Evolutionary conservation across 1,140 invertebrate genomes (phyloP).

Genomic region (Diorhabda sublineata): DNA sequence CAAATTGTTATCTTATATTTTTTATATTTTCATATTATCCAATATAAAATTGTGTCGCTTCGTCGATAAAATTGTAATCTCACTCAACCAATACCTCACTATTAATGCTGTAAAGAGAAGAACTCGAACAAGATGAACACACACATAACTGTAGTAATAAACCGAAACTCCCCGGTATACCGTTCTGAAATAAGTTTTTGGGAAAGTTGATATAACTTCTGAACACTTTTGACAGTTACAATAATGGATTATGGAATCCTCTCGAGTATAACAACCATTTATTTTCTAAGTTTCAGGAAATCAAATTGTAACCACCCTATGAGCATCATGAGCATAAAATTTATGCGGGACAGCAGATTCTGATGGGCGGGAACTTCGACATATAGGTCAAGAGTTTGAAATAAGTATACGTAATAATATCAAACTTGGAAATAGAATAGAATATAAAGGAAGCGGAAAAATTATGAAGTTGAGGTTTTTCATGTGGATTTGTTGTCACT

Average conservation of each 20-base stretch:
- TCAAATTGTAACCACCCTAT: conserved; percentile 2
- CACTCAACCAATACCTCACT: too few relatives aligned
- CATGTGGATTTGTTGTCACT: too few relatives aligned
- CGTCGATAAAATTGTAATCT: too few relatives aligned
- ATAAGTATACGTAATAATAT: too few relatives aligned
- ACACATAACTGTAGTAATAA: background rate
- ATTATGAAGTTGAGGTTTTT: too few relatives aligned
- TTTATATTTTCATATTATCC: too few relatives aligned
- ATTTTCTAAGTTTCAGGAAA: background rate
- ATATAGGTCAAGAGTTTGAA: background rate
- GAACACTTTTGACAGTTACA: background rate
- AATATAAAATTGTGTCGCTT: too few relatives aligned
- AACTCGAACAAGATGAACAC: too few relatives aligned
- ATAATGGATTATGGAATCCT: conserved; percentile 2
- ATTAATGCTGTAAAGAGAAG: too few relatives aligned
- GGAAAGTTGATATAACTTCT: background rate
- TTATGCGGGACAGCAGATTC: background rate
- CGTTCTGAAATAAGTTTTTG: background rate
- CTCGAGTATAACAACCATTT: conserved; percentile 1
- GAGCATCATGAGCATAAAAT: background rate
- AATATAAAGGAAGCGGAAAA: too few relatives aligned
- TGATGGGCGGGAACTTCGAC: background rate
- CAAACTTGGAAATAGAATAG: too few relatives aligned
- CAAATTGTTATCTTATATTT: too few relatives aligned
- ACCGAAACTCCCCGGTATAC: background rate